These are phyloP conservation scores for Caenorhabditis doughertyi DNA, from an alignment of 2,888 invertebrate genomes.

Conservation along the genomic window DNA sequence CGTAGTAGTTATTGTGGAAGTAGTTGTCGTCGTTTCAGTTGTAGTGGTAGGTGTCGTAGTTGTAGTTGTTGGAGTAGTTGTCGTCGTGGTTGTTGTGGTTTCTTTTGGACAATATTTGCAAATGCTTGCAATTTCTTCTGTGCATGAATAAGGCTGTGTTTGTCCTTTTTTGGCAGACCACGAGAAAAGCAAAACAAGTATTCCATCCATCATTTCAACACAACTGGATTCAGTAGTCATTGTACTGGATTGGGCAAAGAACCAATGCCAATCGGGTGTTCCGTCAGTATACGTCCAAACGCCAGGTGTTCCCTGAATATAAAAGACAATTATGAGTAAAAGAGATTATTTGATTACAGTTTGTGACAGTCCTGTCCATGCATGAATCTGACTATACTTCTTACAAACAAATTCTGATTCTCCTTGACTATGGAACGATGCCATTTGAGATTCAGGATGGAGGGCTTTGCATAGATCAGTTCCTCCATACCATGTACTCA, in stretches of 20 bases:
- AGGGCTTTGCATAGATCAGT: constrained; percentile 18
- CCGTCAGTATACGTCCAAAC: constrained; percentile 39
- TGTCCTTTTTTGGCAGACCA: constrained; percentile 36
- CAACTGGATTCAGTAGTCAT: constrained; percentile 34
- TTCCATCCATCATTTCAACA: constrained; percentile 32
- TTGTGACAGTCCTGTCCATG: constrained; percentile 37
- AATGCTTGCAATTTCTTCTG: constrained; percentile 28
- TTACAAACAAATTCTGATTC: constrained; percentile 26
- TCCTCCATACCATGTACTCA: constrained; percentile 21
- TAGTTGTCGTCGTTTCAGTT: not conserved
- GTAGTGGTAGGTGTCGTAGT: not conserved
- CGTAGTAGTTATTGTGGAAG: not conserved
- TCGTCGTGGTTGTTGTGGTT: constrained; percentile 14
- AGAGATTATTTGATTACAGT: not conserved
- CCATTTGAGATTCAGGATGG: constrained; percentile 28
- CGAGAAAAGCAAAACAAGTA: constrained; percentile 6
- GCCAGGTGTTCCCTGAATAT: constrained; percentile 20
- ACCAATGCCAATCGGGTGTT: constrained; percentile 42
- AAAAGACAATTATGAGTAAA: not conserved
- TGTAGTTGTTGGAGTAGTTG: constrained; percentile 2
- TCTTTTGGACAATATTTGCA: constrained; percentile 35
- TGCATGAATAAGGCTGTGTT: constrained; percentile 23
- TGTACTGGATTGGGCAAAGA: constrained; percentile 25
- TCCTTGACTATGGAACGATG: constrained; percentile 37
- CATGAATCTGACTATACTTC: constrained; percentile 10